A percentile compares a stretch with the other conserved stretches of the same genome.
Conservation (phyloP, 2,888 invertebrate species). For the Lingula anatina region DNA sequence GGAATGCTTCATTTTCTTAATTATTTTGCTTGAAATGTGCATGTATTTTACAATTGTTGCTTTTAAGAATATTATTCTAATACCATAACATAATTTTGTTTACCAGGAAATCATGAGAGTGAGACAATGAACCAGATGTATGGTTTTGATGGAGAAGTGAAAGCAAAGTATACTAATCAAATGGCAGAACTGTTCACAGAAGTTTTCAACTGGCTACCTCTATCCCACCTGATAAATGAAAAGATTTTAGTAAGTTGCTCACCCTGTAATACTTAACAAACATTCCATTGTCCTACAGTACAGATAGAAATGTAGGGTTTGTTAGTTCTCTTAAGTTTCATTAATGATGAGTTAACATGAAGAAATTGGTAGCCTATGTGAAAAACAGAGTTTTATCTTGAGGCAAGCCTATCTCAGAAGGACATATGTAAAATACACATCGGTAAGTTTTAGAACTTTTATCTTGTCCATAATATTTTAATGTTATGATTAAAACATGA, state of each 20-base stretch:
- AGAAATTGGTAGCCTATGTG: too few relatives aligned
- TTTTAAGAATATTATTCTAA: too few relatives aligned
- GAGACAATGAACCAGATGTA: constrained; percentile 99
- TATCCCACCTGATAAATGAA: constrained; percentile 90
- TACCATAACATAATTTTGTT: too few relatives aligned
- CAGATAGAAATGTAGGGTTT: not conserved
- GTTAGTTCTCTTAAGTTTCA: not conserved
- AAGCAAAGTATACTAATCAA: constrained; percentile 86
- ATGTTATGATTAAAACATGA: too few relatives aligned
- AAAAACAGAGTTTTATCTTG: too few relatives aligned
- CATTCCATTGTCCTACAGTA: not conserved
- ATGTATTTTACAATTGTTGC: not conserved
- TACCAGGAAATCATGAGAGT: constrained; percentile 98
- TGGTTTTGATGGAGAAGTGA: constrained; percentile 98
- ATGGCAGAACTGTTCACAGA: constrained; percentile 98
- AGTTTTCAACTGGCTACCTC: constrained; percentile 95
- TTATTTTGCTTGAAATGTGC: not conserved
- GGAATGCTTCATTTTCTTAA: not conserved
- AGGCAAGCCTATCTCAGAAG: too few relatives aligned
- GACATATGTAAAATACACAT: too few relatives aligned
- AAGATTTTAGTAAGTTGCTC: constrained; percentile 63
- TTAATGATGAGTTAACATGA: too few relatives aligned
- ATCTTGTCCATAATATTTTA: too few relatives aligned
- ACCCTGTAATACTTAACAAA: not conserved
- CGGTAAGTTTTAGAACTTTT: too few relatives aligned